Percentiles rank a stretch among this genome's conserved stretches.
Conservation (phyloP, 2,797 vertebrate genomes). For the Argya squamiceps region DNA sequence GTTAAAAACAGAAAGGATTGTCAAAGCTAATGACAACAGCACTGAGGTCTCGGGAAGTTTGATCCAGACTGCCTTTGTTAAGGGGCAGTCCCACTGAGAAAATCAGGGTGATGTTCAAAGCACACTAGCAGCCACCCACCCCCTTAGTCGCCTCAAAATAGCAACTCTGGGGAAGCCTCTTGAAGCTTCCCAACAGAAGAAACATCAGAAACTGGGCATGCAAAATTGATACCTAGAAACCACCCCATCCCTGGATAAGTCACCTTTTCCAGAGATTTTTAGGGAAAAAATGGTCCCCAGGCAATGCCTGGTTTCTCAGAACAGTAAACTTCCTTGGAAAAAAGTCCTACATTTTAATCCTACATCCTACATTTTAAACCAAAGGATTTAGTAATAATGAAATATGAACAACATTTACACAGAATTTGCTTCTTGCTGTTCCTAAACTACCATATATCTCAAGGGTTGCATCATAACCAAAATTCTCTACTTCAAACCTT, state of each 20-base stretch:
- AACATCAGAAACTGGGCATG: neutral
- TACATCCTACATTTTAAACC: neutral
- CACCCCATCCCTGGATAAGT: fast-evolving
- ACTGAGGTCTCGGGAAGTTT: neutral
- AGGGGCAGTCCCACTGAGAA: neutral
- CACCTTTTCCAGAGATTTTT: neutral
- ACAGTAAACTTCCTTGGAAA: neutral
- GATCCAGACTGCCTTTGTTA: neutral
- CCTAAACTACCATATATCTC: neutral
- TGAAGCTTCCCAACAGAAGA: neutral
- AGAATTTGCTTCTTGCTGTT: neutral
- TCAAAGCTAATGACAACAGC: fast-evolving
- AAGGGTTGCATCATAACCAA: neutral
- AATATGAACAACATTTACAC: neutral
- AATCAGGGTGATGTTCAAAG: neutral
- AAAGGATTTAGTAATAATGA: neutral
- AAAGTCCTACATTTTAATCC: neutral
- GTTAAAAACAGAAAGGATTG: neutral
- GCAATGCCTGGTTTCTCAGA: neutral
- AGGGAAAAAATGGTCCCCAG: neutral
- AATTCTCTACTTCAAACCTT: neutral
- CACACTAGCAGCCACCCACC: neutral
- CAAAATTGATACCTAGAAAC: neutral
- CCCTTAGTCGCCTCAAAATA: neutral
- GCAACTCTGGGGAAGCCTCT: neutral